phyloP scores from a whole-genome alignment of 2,113 vertebrate genomes.

The Sinocyclocheilus rhinocerous region DNA sequence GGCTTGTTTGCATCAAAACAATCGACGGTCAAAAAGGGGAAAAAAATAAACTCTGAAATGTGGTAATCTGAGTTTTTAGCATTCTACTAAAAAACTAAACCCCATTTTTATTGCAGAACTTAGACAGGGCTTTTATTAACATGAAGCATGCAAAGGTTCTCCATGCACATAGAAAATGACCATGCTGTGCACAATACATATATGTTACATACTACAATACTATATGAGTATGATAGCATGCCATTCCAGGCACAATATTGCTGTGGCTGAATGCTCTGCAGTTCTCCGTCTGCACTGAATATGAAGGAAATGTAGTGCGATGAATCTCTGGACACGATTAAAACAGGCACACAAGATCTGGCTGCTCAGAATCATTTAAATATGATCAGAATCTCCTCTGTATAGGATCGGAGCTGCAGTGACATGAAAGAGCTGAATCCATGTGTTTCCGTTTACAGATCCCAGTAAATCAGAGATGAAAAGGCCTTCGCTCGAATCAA shows the following conservation, averaged over 20 bases:
- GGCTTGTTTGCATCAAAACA: not conserved
- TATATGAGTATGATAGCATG: not conserved
- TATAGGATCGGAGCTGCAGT: slow-evolving; percentile 58
- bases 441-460: slow-evolving; percentile 85
- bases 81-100: not conserved
- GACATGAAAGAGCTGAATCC: slow-evolving; percentile 81
- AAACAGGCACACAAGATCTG: slow-evolving; percentile 32
- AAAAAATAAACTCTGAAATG: not conserved
- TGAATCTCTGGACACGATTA: slow-evolving; percentile 31
- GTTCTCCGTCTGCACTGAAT: not conserved
- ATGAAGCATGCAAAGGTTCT: not conserved
- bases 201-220: not conserved
- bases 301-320: not conserved
- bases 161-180: not conserved
- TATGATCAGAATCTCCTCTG: slow-evolving; percentile 47
- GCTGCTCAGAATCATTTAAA: slow-evolving; percentile 44
- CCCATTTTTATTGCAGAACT: not conserved
- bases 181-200: not conserved
- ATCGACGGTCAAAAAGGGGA: not conserved
- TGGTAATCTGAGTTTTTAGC: not conserved
- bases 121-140: not conserved
- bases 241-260: not conserved
- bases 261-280: not conserved
- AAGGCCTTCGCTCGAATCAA: slow-evolving; percentile 85
- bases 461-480: slow-evolving; percentile 90